phyloP scores from a whole-genome alignment of 2,888 invertebrate species.

The Eudasyphora cyanicolor region DNA sequence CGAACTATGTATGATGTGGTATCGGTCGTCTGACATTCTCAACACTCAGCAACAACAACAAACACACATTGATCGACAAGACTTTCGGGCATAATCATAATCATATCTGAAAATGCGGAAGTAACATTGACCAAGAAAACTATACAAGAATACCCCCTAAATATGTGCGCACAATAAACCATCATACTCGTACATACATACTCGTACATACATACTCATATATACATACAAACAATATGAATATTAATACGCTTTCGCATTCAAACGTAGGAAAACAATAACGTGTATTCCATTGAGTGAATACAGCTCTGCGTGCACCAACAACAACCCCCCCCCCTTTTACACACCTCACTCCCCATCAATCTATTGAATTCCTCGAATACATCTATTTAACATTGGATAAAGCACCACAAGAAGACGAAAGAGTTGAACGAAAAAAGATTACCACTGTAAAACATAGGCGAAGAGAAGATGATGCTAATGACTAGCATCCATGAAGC shows the following conservation, averaged over 20 bases:
- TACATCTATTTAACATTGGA: not conserved
- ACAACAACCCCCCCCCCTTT: not conserved
- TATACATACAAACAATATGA: too few species aligned
- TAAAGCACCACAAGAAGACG: not conserved
- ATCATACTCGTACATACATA: too few species aligned
- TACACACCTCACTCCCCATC: too few species aligned
- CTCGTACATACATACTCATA: too few species aligned
- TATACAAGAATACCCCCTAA: not conserved
- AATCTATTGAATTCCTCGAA: not conserved
- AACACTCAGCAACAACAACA: too few species aligned
- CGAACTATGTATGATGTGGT: not conserved
- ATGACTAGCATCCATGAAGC: not conserved
- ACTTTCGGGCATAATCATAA: not conserved
- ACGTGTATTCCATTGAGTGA: not conserved
- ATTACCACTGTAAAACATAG: not conserved
- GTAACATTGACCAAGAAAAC: slow-evolving; percentile 12
- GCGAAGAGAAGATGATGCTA: not conserved
- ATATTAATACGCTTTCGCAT: slow-evolving; percentile 7
- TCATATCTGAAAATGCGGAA: slow-evolving; percentile 1
- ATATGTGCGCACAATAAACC: too few species aligned
- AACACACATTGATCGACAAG: too few species aligned
- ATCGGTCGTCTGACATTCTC: not conserved
- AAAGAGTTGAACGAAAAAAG: not conserved
- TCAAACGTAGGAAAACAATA: slow-evolving; percentile 1
- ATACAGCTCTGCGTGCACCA: too few species aligned